These are phyloP conservation scores for Oceanodroma tethys DNA, from an alignment of 2,113 vertebrate genomes.

Conservation along the genomic window DNA sequence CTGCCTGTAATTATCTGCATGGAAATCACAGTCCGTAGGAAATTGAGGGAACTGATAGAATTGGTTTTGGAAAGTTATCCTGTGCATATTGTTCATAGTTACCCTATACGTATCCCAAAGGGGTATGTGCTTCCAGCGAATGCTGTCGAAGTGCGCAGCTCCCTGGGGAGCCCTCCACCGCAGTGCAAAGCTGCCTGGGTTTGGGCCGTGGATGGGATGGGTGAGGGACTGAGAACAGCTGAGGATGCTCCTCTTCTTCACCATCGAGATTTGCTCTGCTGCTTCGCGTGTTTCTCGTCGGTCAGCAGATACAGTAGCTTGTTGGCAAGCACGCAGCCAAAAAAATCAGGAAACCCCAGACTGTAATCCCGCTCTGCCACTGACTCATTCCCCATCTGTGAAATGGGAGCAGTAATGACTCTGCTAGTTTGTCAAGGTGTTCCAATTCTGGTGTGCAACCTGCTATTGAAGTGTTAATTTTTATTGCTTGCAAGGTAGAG, in stretches of 20 bases:
- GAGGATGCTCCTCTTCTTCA: neutral
- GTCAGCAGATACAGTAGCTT: neutral
- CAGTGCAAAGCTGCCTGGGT: neutral
- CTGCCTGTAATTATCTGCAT: neutral
- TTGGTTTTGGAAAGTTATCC: neutral
- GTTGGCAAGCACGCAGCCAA: neutral
- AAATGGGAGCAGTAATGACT: neutral
- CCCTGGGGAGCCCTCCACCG: neutral
- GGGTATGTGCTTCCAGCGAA: rapidly evolving
- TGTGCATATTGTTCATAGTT: rapidly evolving
- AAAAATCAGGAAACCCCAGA: neutral
- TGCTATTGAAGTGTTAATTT: neutral
- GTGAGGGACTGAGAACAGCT: neutral
- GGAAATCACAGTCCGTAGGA: neutral
- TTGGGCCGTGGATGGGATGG: neutral
- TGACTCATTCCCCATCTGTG: neutral
- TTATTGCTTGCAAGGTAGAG: neutral
- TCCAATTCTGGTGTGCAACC: neutral
- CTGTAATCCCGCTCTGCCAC: neutral
- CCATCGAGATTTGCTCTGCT: neutral
- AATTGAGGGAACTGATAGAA: neutral
- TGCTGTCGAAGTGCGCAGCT: rapidly evolving
- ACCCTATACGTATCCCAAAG: neutral
- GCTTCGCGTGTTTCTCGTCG: neutral
- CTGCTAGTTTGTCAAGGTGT: neutral